These are phyloP conservation scores for Turritopsis rubra DNA, from an alignment of 30 jellyfish, hydroid and myxozoan genomes.

Conservation along the genomic window DNA sequence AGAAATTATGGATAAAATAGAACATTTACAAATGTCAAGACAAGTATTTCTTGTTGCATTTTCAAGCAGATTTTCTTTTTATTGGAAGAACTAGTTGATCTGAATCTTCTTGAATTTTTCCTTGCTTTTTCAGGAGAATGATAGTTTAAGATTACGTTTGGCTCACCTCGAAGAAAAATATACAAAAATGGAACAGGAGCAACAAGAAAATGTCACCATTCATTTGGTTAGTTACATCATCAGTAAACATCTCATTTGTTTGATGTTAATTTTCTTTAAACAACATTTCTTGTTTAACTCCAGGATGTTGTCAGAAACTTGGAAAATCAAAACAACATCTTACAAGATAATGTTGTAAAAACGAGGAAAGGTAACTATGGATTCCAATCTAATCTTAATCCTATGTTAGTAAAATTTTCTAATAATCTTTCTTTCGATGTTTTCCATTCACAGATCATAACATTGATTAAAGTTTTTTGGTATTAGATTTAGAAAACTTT, in stretches of 20 bases:
- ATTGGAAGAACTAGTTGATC: no score
- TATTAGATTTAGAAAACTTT: constrained; percentile 10
- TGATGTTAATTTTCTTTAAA: neutral
- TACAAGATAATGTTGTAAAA: neutral
- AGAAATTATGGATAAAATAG: constrained; percentile 43
- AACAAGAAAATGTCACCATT: constrained; percentile 20
- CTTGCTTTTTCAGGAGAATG: constrained; percentile 37
- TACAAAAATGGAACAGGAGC: constrained; percentile 42
- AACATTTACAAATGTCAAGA: constrained; percentile 25
- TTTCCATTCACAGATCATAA: no score
- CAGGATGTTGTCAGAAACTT: neutral
- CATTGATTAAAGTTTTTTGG: no score
- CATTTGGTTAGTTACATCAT: neutral
- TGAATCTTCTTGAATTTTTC: no score
- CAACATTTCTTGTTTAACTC: neutral
- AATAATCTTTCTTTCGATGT: no score
- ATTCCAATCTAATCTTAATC: no score
- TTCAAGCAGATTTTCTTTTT: no score
- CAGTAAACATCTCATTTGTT: neutral
- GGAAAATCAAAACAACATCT: neutral
- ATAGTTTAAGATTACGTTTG: constrained; percentile 33
- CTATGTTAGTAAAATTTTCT: no score
- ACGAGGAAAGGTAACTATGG: neutral
- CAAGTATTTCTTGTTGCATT: constrained; percentile 24
- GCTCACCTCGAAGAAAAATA: constrained; percentile 62